Percentiles rank a stretch among this genome's conserved stretches.
phyloP scores from a whole-genome alignment of 2,113 vertebrate species.

The Andinoacara biseriatus region DNA sequence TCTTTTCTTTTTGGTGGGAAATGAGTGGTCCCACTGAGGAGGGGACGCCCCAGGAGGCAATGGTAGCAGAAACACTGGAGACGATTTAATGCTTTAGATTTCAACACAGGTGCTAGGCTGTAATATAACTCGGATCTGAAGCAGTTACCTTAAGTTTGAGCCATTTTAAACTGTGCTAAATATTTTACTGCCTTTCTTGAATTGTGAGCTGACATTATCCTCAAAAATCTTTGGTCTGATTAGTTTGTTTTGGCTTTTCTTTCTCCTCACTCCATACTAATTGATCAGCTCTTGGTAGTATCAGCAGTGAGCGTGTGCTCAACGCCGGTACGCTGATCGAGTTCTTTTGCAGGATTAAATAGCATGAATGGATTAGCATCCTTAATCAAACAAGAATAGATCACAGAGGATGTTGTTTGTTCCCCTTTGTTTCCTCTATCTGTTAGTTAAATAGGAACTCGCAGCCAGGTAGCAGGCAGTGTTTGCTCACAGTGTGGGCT shows the following conservation, averaged over 20 bases:
- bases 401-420: slow-evolving; percentile 68
- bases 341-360: slow-evolving; percentile 59
- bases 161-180: not conserved
- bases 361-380: slow-evolving; percentile 64
- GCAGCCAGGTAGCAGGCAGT: slow-evolving; percentile 45
- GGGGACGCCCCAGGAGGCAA: not conserved
- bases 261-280: slow-evolving; percentile 22
- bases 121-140: not conserved
- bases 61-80: not conserved
- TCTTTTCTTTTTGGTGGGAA: not conserved
- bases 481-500: slow-evolving; percentile 65
- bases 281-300: slow-evolving; percentile 24
- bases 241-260: slow-evolving; percentile 16
- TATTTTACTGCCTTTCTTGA: not conserved
- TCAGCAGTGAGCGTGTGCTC: slow-evolving; percentile 20
- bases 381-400: slow-evolving; percentile 63
- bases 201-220: not conserved
- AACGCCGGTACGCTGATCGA: slow-evolving; percentile 20
- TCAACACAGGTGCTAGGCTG: not conserved
- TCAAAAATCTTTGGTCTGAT: slow-evolving; percentile 12
- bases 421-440: slow-evolving; percentile 56
- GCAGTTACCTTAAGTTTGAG: not conserved
- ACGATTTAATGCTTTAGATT: not conserved
- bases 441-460: slow-evolving; percentile 58
- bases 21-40: not conserved